Percentiles rank a stretch among this genome's conserved stretches.
Evolutionary conservation across 1,140 invertebrate genomes (phyloP).

Genomic region (Aphaenogaster ashmeadi): DNA sequence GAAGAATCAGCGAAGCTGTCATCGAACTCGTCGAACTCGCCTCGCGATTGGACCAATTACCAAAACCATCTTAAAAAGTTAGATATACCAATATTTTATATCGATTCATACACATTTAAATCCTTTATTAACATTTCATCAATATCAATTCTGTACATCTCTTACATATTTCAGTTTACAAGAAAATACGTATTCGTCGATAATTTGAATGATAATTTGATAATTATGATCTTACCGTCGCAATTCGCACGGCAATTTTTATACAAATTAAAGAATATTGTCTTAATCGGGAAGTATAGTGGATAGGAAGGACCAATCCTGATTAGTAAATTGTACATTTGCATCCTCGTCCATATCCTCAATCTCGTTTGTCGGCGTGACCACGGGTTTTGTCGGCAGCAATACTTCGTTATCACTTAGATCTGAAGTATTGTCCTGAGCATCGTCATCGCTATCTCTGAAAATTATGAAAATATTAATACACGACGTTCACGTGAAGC

Average conservation of each 20-base stretch:
- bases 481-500: background rate
- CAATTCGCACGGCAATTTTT: background rate
- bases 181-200: no score
- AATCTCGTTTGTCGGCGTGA: constrained; percentile 7
- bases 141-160: background rate
- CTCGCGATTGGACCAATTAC: constrained; percentile 72
- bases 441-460: constrained; percentile 27
- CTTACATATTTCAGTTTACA: background rate
- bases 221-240: background rate
- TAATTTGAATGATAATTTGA: background rate
- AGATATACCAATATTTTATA: background rate
- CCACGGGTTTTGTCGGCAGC: constrained; percentile 7
- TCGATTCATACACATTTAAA: background rate
- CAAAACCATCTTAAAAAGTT: constrained; percentile 61
- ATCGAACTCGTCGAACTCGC: constrained; percentile 81
- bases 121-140: background rate
- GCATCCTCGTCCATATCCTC: constrained; percentile 63
- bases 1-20: constrained; percentile 76
- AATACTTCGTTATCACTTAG: constrained; percentile 59
- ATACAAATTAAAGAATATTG: constrained; percentile 8
- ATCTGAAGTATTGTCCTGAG: constrained; percentile 44
- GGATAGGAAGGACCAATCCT: constrained; percentile 81
- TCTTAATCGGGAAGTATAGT: constrained; percentile 73
- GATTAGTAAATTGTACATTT: constrained; percentile 68
- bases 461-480: constrained; percentile 13